Percentiles rank a stretch among this genome's conserved stretches.
These are phyloP conservation scores for Isichthys henryi DNA, from an alignment of 2,113 vertebrate species.

Conservation along the genomic window DNA sequence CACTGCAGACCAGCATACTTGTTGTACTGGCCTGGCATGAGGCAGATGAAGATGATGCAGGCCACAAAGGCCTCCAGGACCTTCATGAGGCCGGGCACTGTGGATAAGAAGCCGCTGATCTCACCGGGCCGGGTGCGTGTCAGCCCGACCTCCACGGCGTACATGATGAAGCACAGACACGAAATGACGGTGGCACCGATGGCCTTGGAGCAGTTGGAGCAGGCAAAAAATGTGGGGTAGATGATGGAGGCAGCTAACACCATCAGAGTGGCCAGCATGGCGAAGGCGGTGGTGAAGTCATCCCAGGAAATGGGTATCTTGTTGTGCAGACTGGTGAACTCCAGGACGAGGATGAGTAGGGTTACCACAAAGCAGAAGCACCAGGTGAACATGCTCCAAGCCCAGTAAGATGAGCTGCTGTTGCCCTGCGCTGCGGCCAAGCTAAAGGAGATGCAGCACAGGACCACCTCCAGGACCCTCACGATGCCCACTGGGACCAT, in stretches of 20 bases:
- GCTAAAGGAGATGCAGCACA: conserved; percentile 71
- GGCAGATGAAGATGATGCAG: conserved; percentile 73
- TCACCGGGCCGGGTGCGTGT: conserved; percentile 66
- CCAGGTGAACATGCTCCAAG: conserved; percentile 80
- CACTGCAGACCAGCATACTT: conserved; percentile 46
- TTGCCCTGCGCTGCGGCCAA: conserved; percentile 54
- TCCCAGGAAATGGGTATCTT: conserved; percentile 74
- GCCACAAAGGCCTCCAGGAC: conserved; percentile 76
- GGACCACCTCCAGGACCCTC: conserved; percentile 59
- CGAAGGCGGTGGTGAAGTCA: conserved; percentile 71
- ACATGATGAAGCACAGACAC: conserved; percentile 66
- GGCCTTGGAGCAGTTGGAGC: neutral
- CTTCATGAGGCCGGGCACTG: conserved; percentile 74
- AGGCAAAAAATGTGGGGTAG: conserved; percentile 51
- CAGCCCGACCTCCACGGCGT: conserved; percentile 64
- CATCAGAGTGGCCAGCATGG: conserved; percentile 74
- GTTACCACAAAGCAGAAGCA: conserved; percentile 70
- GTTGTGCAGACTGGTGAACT: conserved; percentile 50
- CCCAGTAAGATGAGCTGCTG: neutral
- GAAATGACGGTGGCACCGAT: conserved; percentile 60
- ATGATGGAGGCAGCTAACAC: conserved; percentile 69
- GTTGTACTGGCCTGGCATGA: fast-evolving
- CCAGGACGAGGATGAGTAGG: conserved; percentile 66
- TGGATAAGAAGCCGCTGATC: conserved; percentile 73
- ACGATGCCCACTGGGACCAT: conserved; percentile 59